Conservation (phyloP, 2,797 vertebrate genomes). For the Gadopsis bispinosus region DNA sequence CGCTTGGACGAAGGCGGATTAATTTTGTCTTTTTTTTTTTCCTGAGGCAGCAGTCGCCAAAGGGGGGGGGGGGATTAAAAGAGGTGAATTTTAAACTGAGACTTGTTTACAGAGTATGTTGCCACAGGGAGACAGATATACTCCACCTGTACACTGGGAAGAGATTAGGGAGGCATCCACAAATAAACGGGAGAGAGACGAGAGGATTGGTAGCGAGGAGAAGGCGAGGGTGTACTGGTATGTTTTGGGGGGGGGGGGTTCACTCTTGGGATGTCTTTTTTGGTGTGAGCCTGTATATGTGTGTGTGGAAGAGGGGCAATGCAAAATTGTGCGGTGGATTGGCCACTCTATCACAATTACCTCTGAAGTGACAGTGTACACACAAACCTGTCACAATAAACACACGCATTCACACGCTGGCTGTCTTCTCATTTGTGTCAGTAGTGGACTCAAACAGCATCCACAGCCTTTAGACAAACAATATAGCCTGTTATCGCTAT, state of each 20-base stretch:
- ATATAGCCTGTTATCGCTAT: slow-evolving; percentile 48
- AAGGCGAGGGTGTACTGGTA: slow-evolving; percentile 32
- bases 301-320: slow-evolving; percentile 4
- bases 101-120: slow-evolving; percentile 80
- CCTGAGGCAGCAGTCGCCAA: slow-evolving; percentile 49
- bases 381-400: slow-evolving; percentile 46
- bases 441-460: slow-evolving; percentile 49
- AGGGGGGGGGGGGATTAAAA: slow-evolving; percentile 70
- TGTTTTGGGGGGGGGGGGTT: slow-evolving; percentile 27
- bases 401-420: slow-evolving; percentile 2
- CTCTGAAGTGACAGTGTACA: slow-evolving; percentile 53
- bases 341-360: slow-evolving; percentile 57
- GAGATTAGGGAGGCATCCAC: slow-evolving; percentile 71
- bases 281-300: slow-evolving; percentile 19
- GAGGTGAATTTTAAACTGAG: slow-evolving; percentile 79
- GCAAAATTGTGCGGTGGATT: slow-evolving; percentile 41
- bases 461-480: slow-evolving; percentile 69
- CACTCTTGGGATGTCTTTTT: slow-evolving; percentile 20
- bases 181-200: slow-evolving; percentile 53
- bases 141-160: slow-evolving; percentile 71
- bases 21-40: slow-evolving; percentile 60
- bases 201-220: slow-evolving; percentile 32
- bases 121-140: slow-evolving; percentile 73
- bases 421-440: slow-evolving; percentile 42
- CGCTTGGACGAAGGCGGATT: slow-evolving; percentile 72